Base-by-base conservation (phyloP, 2,888 invertebrate species). In the Leistus spinibarbis region DNA sequence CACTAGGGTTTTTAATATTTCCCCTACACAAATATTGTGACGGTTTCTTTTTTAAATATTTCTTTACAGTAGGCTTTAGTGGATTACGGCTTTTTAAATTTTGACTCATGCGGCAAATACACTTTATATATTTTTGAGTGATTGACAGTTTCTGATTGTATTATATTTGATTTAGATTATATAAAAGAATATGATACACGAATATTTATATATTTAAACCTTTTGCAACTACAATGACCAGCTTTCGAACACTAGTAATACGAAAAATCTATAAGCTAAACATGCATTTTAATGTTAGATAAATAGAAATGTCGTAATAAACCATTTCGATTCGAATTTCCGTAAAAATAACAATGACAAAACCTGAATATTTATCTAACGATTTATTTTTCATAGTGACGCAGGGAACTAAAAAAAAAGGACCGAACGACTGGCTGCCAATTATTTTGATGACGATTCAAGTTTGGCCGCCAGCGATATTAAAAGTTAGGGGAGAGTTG, bases 1-100 rank as follows among this genome's bases (percentile, higher is more conserved):
- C 81, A 80, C 80, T 80, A 76, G 81, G 82, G 82, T 83, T 84
- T 85, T 84, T 84, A 85, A 85, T 84, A 85, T 84, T 84, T 64
- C 73, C 73, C 67, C 67, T 66, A 72, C 57, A 62, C 63, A 20
- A 22, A 63, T 13, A 63, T 24, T 23, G 66, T 66, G 73, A 72
- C 73, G 73, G 40, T 67, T 67, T 73, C 60, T 62, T 73, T 73
- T 73, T 73, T 73, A 73, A 67, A 73, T 57, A 60, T 73, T 40
- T 73, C 73, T 73, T 73, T 62, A 60, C 67, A 27, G 60, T 20
- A 53, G 67, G 73, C 73, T 73, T 73, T 73, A 67, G 73, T 73
- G 73, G 73, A 73, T 73, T 73, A 73, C 67, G 27, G 22, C 24
- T 73, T 73, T 63, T 73, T 67, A 67, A 73, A 73, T 73, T 73